Evolutionary conservation across 23 tunicate species (phyloP).

Genomic region (Corella eumyota): DNA sequence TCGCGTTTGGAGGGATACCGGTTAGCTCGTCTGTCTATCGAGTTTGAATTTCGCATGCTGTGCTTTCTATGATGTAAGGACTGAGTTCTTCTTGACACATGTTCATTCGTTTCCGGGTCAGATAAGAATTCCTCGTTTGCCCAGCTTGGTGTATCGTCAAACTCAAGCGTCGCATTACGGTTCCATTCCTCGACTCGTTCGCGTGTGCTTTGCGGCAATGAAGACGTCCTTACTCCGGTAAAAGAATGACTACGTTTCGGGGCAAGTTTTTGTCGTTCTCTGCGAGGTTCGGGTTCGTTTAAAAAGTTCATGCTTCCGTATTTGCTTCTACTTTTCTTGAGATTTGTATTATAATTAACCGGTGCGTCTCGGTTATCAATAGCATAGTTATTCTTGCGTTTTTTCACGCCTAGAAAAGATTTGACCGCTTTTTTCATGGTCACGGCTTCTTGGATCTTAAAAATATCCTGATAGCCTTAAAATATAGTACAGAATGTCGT

Average conservation of each 20-base stretch:
- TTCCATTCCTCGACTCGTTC: slow-evolving; percentile 27
- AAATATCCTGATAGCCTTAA: no score
- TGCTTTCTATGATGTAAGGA: neutral
- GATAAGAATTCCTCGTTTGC: neutral
- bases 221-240: slow-evolving; percentile 2
- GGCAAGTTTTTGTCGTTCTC: neutral
- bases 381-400: neutral
- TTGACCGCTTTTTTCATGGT: slow-evolving; percentile 21
- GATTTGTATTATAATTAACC: slow-evolving; percentile 1
- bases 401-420: slow-evolving; percentile 26
- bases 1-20: neutral
- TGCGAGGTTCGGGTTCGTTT: neutral
- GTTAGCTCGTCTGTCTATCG: neutral
- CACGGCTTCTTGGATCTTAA: no score
- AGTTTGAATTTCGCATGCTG: neutral
- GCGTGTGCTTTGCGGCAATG: slow-evolving; percentile 7
- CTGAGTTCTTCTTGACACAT: slow-evolving; percentile 3
- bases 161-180: slow-evolving; percentile 4
- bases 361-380: slow-evolving; percentile 1
- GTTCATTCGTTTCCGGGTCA: no score
- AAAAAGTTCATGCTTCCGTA: slow-evolving; percentile 7
- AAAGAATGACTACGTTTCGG: slow-evolving; percentile 1
- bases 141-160: neutral
- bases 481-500: no score
- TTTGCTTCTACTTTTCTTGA: slow-evolving; percentile 1